These are phyloP conservation scores for Drosophila cognata DNA, from an alignment of 2,888 invertebrate genomes.

Conservation along the genomic window DNA sequence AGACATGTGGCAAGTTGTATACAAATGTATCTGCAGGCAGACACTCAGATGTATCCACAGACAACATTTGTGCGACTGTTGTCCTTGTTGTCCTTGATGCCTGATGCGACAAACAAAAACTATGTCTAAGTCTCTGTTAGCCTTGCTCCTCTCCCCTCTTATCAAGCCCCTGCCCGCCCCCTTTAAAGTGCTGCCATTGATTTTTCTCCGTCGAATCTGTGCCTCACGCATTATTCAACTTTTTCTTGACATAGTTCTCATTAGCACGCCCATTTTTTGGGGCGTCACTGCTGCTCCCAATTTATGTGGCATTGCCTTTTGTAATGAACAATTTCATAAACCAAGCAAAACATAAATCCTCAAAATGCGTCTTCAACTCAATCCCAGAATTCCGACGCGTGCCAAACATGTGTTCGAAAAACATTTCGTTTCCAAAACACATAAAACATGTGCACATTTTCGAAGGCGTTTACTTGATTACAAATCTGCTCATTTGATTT, in stretches of 20 bases:
- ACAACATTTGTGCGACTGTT: slow-evolving; percentile 44
- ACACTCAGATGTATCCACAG: slow-evolving; percentile 42
- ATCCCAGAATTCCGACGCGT: slow-evolving; percentile 54
- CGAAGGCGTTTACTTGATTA: background rate
- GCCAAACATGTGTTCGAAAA: slow-evolving; percentile 40
- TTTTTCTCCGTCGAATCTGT: slow-evolving; percentile 27
- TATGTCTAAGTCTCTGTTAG: slow-evolving; percentile 21
- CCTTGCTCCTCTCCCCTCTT: background rate
- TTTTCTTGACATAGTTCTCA: slow-evolving; percentile 37
- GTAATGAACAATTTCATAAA: slow-evolving; percentile 60
- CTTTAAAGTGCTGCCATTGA: slow-evolving; percentile 50
- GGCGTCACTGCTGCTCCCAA: slow-evolving; percentile 27
- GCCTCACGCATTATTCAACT: slow-evolving; percentile 47
- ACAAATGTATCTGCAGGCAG: slow-evolving; percentile 17
- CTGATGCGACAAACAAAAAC: slow-evolving; percentile 28
- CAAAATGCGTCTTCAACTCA: too few species aligned
- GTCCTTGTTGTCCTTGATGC: slow-evolving; percentile 57
- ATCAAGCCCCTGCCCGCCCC: background rate
- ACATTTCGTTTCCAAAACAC: slow-evolving; percentile 1
- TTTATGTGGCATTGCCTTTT: slow-evolving; percentile 71
- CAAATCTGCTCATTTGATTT: background rate
- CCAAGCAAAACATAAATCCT: slow-evolving; percentile 47
- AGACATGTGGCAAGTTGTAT: background rate
- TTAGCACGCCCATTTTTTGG: slow-evolving; percentile 59
- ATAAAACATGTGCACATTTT: slow-evolving; percentile 23